Conservation (phyloP, 2,113 vertebrate genomes). For the Camelus dromedarius region DNA sequence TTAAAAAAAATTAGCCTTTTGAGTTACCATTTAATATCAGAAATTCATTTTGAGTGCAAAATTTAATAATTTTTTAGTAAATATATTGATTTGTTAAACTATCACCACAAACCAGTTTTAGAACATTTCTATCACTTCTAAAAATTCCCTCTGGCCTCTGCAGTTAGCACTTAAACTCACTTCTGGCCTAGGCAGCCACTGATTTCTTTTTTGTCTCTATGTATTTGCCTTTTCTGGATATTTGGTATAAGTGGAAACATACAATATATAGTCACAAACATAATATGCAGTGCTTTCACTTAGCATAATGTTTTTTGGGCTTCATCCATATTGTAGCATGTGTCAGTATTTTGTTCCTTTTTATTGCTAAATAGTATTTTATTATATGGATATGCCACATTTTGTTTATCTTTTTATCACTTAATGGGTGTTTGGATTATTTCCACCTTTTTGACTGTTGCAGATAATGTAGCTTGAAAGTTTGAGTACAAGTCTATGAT, state of each 20-base stretch:
- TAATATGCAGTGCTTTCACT: neutral
- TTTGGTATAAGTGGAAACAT: neutral
- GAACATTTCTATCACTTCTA: neutral
- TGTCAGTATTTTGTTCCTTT: constrained; percentile 37
- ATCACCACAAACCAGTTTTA: neutral
- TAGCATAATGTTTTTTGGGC: neutral
- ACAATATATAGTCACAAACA: neutral
- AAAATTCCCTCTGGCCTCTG: neutral
- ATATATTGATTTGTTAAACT: neutral
- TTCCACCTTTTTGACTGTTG: constrained; percentile 14
- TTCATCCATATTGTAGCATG: neutral
- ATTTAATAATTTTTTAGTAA: constrained; percentile 27
- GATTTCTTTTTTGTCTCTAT: neutral
- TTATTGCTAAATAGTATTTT: neutral
- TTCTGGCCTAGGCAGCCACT: neutral
- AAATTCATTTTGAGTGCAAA: constrained; percentile 3
- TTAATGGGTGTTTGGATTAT: neutral
- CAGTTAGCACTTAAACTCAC: neutral
- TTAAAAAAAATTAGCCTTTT: constrained; percentile 10
- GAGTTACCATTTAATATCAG: neutral
- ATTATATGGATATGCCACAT: neutral
- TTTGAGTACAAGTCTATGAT: constrained; percentile 30
- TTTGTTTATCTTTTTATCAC: neutral
- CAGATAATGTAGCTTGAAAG: neutral
- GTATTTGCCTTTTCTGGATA: neutral